Evolutionary conservation across 35 echinoderm and acorn worm species (phyloP).

Genomic region (Heliocidaris tuberculata): DNA sequence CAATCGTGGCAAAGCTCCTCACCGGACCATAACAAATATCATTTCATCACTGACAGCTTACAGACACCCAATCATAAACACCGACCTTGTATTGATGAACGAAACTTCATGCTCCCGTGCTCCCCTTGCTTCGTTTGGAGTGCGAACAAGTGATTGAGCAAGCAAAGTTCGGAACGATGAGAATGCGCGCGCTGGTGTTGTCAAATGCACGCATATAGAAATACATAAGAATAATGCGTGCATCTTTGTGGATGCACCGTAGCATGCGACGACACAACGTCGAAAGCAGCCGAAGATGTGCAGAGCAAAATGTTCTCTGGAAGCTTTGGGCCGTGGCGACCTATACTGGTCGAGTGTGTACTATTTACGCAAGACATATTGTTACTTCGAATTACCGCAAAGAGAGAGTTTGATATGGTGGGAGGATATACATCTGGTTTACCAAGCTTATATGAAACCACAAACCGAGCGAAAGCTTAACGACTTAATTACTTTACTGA

Average conservation of each 20-base stretch:
- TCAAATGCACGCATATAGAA: neutral
- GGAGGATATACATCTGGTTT: neutral
- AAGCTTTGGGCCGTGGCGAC: neutral
- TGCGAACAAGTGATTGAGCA: slow-evolving; percentile 8
- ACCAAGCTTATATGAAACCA: neutral
- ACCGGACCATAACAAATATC: neutral
- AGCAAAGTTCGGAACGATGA: neutral
- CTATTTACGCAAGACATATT: neutral
- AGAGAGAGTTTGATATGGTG: neutral
- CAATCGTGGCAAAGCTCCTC: neutral
- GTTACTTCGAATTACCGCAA: neutral
- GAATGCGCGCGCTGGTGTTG: neutral
- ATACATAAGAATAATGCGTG: neutral
- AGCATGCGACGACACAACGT: neutral
- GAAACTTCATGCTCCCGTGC: neutral
- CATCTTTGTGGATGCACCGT: neutral
- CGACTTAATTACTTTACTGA: slow-evolving; percentile 2
- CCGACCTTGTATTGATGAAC: neutral
- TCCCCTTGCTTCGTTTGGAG: neutral
- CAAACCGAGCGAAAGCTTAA: neutral
- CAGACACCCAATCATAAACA: neutral
- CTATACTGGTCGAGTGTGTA: neutral
- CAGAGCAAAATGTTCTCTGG: neutral
- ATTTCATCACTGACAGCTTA: neutral
- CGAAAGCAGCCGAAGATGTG: neutral